phyloP scores from a whole-genome alignment of 2,113 vertebrate species.

The Atrichornis clamosus region DNA sequence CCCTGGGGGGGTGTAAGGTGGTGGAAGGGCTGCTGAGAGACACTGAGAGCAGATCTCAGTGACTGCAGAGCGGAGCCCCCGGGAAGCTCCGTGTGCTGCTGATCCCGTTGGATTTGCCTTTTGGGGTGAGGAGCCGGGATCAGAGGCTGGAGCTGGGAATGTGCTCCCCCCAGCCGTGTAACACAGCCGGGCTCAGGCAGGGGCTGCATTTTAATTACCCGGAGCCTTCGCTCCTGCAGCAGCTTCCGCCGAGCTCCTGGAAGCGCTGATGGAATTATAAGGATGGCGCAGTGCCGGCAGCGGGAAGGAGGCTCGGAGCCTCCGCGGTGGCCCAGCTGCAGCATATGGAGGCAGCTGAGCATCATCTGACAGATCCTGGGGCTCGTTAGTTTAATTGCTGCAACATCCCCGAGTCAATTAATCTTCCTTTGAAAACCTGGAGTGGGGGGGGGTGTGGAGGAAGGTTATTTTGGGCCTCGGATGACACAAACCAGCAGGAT shows the following conservation, averaged over 20 bases:
- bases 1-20: background rate
- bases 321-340: constrained; percentile 7
- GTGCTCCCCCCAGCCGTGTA: background rate
- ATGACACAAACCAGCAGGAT: constrained; percentile 7
- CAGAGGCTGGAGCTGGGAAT: background rate
- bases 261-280: background rate
- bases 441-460: background rate
- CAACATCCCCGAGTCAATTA: constrained; percentile 1
- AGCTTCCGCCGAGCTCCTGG: background rate
- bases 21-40: background rate
- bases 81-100: accelerated
- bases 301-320: background rate
- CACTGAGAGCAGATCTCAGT: accelerated
- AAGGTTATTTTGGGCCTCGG: constrained; percentile 3
- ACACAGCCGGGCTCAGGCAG: background rate
- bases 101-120: accelerated
- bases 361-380: constrained; percentile 5
- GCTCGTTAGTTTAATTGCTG: constrained; percentile 19
- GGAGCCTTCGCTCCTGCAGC: background rate
- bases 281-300: background rate
- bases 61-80: accelerated
- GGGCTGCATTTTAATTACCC: background rate
- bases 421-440: constrained; percentile 47
- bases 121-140: background rate
- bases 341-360: constrained; percentile 37